Percentiles rank a stretch among this genome's conserved stretches.
phyloP scores from a whole-genome alignment of 2,797 vertebrate species.

The Fundulus diaphanus region DNA sequence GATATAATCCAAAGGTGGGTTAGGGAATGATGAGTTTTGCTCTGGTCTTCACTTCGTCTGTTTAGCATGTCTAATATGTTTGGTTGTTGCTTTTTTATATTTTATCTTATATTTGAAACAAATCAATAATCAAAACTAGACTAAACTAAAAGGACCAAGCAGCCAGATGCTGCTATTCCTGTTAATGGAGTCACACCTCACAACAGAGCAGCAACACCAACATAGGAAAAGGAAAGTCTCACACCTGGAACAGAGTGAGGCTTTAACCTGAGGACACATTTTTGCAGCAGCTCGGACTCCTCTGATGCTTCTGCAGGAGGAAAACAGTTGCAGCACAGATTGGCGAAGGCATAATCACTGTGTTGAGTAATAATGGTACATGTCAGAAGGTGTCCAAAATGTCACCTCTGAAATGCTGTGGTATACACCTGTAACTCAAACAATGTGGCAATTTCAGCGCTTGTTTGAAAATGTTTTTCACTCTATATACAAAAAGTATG shows the following conservation, averaged over 20 bases:
- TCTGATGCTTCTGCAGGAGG: slow-evolving; percentile 50
- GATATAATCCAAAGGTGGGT: not conserved
- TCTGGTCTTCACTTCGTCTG: not conserved
- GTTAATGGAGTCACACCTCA: slow-evolving; percentile 32
- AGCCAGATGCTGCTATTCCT: slow-evolving; percentile 17
- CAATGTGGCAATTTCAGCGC: slow-evolving; percentile 45
- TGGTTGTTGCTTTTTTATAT: too few species aligned
- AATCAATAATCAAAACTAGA: not conserved
- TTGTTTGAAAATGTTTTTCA: slow-evolving; percentile 27
- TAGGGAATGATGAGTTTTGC: not conserved
- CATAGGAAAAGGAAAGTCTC: slow-evolving; percentile 44
- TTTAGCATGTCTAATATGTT: too few species aligned
- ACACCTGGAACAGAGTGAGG: slow-evolving; percentile 51
- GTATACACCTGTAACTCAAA: slow-evolving; percentile 49
- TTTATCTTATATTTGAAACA: not conserved
- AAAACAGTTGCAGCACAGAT: slow-evolving; percentile 61
- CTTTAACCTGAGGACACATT: slow-evolving; percentile 56
- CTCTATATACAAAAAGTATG: slow-evolving; percentile 65
- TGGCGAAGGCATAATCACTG: slow-evolving; percentile 63
- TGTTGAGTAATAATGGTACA: slow-evolving; percentile 70
- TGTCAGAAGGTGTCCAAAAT: slow-evolving; percentile 74
- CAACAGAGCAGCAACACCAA: slow-evolving; percentile 37
- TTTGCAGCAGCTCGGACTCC: slow-evolving; percentile 39
- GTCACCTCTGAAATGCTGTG: slow-evolving; percentile 59
- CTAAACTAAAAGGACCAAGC: slow-evolving; percentile 21